Evolutionary conservation across 1,140 invertebrate genomes (phyloP), one percentile per base, ranked within the genome.

Genomic region (Eueides isabella): DNA sequence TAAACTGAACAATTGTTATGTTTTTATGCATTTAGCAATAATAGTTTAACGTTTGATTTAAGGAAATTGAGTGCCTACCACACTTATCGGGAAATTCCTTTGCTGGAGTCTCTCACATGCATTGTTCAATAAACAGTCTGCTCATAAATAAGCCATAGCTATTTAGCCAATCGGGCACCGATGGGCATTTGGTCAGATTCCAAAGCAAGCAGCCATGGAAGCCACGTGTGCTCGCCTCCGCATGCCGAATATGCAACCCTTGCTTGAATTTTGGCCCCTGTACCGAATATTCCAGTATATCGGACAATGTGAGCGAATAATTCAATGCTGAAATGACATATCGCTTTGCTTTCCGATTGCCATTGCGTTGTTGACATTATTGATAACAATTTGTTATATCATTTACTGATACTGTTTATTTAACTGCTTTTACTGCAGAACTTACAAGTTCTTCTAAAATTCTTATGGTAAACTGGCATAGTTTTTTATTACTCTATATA

Each of bases 181-280:
- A 87, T 91, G 88, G 88, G 89, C 89, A 92, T 92, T 92, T 89
- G 91, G 89, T 91, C 84, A 89, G 91, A 92, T 92, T 92, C 91
- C 91, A 80, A 79, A 78, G 85, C 79, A 82, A 76, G 85, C 83
- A 88, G 87, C 83, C 85, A 85, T 83, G 85, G 85, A 78, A 88
- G 87, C 84, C 89, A 91, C 87, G 88, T 92, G 91, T 91, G 91
- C 83, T 87, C 85, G 84, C 85, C 84, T 87, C 87, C 84, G 89
- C 89, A 91, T 91, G 89, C 91, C 90, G 89, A 86, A 88, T 90
- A 92, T 90, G 88, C 89, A 87, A 83, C 84, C 85, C 84, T 83
- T 80, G 84, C 83, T 80, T 85, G 85, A 83, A 89, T 87, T 89
- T 85, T 86, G 82, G 85, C 89, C 85, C 87, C 86, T 88, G 90